Evolutionary conservation across 2,888 invertebrate species (phyloP).

Genomic region (Amphipyra berbera): DNA sequence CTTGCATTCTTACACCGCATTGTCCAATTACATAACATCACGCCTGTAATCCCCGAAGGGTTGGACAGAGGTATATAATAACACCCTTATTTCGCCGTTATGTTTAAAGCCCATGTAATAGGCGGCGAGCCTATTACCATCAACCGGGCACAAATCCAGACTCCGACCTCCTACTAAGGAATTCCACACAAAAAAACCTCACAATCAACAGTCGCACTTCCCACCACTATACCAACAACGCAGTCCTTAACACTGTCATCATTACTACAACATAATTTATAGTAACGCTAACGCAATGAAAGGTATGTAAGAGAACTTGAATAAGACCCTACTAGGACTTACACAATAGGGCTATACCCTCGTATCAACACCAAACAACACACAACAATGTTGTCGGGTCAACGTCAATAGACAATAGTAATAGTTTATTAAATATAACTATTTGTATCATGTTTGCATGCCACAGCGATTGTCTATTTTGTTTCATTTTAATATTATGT

Average conservation of each 20-base stretch:
- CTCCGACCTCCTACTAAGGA: too few relatives aligned
- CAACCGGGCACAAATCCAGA: too few relatives aligned
- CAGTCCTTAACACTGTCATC: slow-evolving; percentile 18
- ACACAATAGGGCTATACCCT: slow-evolving; percentile 45
- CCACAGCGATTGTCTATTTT: slow-evolving; percentile 48
- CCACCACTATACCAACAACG: too few relatives aligned
- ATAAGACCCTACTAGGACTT: slow-evolving; percentile 64
- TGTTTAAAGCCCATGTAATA: too few relatives aligned
- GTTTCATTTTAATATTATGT: slow-evolving; percentile 54
- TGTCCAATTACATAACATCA: too few relatives aligned
- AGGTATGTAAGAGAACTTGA: slow-evolving; percentile 55
- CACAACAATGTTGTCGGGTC: slow-evolving; percentile 56
- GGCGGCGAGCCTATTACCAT: too few relatives aligned
- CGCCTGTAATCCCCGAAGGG: too few relatives aligned
- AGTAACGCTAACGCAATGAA: slow-evolving; percentile 50
- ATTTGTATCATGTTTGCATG: slow-evolving; percentile 50
- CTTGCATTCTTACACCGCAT: too few relatives aligned
- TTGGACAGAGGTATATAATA: too few relatives aligned
- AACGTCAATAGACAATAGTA: slow-evolving; percentile 49
- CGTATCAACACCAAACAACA: slow-evolving; percentile 32
- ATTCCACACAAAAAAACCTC: too few relatives aligned
- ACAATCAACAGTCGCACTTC: too few relatives aligned
- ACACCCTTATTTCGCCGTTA: too few relatives aligned
- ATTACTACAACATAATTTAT: slow-evolving; percentile 35
- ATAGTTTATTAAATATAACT: slow-evolving; percentile 53